These are phyloP conservation scores for Choloepus didactylus DNA, from an alignment of 2,797 vertebrate species.

Conservation along the genomic window DNA sequence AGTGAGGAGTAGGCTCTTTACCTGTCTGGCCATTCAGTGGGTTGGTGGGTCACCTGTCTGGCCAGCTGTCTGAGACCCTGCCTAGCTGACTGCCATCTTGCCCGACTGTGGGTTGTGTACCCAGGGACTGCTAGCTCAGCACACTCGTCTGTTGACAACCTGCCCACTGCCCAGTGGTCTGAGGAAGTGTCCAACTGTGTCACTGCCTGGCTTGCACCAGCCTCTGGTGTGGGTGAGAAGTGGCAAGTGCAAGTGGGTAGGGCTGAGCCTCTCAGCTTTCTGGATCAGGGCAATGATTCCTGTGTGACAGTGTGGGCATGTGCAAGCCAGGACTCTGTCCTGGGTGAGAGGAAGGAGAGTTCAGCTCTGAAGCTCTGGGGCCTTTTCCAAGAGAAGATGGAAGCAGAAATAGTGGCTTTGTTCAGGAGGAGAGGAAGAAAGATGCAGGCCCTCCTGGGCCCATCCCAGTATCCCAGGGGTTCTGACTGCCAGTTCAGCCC, in stretches of 20 bases:
- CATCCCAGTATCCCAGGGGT: conserved; percentile 60
- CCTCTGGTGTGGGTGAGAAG: background rate
- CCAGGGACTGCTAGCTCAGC: background rate
- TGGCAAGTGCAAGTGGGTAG: background rate
- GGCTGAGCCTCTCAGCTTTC: background rate
- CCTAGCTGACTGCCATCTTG: background rate
- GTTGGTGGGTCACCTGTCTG: background rate
- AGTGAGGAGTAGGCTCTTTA: conserved; percentile 31
- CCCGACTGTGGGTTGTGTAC: background rate
- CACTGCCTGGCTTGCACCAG: background rate
- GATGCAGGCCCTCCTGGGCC: conserved; percentile 56
- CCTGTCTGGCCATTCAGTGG: background rate
- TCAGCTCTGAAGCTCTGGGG: rapidly evolving
- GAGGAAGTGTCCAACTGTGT: background rate
- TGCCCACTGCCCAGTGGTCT: background rate
- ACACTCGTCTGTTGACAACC: background rate
- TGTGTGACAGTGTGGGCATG: background rate
- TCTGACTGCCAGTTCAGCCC: conserved; percentile 70
- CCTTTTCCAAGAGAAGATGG: conserved; percentile 70
- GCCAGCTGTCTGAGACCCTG: background rate
- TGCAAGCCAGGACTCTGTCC: background rate
- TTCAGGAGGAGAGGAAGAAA: conserved; percentile 84
- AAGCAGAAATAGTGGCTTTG: conserved; percentile 80
- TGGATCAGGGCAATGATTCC: background rate
- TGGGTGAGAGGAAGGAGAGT: background rate